A percentile compares a stretch with the other conserved stretches of the same genome.
phyloP scores from a whole-genome alignment of 30 jellyfish, hydroid and myxozoan genomes.

The Aurelia aurita region DNA sequence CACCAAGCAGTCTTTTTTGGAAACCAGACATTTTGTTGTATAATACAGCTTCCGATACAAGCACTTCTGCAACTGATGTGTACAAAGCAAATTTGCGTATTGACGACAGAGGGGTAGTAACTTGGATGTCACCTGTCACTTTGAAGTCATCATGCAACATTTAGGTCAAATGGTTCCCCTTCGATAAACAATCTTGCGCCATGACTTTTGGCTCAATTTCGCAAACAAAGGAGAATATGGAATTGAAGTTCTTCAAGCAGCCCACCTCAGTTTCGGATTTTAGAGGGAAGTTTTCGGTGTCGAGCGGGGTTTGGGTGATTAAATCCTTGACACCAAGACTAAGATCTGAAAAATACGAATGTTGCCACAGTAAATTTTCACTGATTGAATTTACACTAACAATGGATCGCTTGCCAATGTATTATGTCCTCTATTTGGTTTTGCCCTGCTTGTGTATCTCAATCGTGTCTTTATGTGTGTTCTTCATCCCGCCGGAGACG shows the following conservation, averaged over 20 bases:
- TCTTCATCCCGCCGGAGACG: conserved; percentile 72
- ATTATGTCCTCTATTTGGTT: conserved; percentile 65
- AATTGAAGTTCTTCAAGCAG: conserved; percentile 44
- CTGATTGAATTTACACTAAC: conserved; percentile 21
- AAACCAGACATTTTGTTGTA: conserved; percentile 78
- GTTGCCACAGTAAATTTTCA: conserved; percentile 70
- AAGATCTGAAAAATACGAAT: conserved; percentile 9
- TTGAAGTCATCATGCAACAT: conserved; percentile 68
- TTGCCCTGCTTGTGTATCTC: conserved; percentile 69
- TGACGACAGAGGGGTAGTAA: conserved; percentile 32
- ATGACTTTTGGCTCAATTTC: conserved; percentile 76
- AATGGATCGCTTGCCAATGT: conserved; percentile 60
- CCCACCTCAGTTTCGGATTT: conserved; percentile 21
- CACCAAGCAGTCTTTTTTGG: conserved; percentile 66
- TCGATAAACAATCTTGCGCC: conserved; percentile 65
- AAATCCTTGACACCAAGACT: neutral
- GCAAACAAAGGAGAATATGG: conserved; percentile 13
- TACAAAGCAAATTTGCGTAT: conserved; percentile 68
- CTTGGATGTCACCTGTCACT: conserved; percentile 85
- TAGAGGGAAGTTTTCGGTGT: conserved; percentile 31
- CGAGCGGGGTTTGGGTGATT: conserved; percentile 62
- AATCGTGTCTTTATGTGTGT: conserved; percentile 37
- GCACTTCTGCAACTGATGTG: conserved; percentile 51
- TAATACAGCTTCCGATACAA: conserved; percentile 75
- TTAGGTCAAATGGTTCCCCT: conserved; percentile 83